These are phyloP conservation scores for Zoanthus sansibaricus DNA, from an alignment of 92 coral and sea anemone genomes.

Conservation along the genomic window DNA sequence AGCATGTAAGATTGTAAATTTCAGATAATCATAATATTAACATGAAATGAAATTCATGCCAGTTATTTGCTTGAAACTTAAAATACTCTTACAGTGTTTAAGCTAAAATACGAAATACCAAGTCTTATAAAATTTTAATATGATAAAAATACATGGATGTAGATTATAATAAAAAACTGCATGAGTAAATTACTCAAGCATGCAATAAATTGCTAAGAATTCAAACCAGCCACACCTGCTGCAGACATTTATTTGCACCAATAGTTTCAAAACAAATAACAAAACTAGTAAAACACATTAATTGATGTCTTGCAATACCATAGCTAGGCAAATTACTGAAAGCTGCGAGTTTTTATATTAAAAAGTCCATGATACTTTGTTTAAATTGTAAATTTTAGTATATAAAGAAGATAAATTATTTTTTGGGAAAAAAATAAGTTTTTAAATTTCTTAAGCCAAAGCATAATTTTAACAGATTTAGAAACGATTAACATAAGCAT, in stretches of 20 bases:
- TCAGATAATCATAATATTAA: too few relatives aligned
- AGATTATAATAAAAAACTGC: neutral
- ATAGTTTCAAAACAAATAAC: neutral
- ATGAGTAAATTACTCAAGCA: neutral
- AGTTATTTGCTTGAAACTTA: too few relatives aligned
- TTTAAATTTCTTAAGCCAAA: neutral
- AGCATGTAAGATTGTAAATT: too few relatives aligned
- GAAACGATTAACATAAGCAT: neutral
- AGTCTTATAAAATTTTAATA: too few relatives aligned
- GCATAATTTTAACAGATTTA: neutral
- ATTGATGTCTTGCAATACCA: neutral
- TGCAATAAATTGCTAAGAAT: neutral
- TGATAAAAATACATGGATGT: neutral
- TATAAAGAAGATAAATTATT: neutral
- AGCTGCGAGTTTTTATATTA: too few relatives aligned
- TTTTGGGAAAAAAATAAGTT: neutral
- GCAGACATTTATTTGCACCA: neutral
- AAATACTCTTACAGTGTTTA: too few relatives aligned
- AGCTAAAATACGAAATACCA: too few relatives aligned
- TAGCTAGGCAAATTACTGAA: too few relatives aligned
- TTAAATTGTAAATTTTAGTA: neutral
- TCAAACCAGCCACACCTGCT: slow-evolving; percentile 30
- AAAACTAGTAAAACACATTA: neutral
- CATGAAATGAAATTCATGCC: too few relatives aligned
- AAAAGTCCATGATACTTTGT: too few relatives aligned